Base-by-base conservation (phyloP, 2,797 vertebrate species). In the Myotis findleyi region DNA sequence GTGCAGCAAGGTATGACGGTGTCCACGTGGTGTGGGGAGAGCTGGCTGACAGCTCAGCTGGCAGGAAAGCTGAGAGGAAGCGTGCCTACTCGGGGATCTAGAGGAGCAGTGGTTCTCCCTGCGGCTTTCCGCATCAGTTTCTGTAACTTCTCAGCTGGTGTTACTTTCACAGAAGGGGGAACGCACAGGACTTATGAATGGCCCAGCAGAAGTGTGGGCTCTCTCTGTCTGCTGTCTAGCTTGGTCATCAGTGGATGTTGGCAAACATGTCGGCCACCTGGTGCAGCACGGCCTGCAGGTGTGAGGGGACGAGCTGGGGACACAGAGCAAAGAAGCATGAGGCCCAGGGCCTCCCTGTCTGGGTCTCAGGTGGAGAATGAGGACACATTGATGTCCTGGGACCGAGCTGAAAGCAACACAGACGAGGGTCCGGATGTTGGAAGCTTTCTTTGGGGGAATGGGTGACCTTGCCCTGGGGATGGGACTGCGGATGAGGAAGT, bases 21-120 rank as follows among this genome's bases (percentile, higher is more conserved):
- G 23, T 59, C 25, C 5, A 0, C 3, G 27, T n/a, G 27, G 21
- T 30, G 33, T 49, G 59, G 53, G 20, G 57, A 80, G 66, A 82
- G 6, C 18, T 17, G 5, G 2, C 30, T 13, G 53, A 17, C 23
- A 1, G 11, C 21, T n/a, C 38, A 5, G 33, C n/a, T 3, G 1
- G 17, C 11, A 47, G 72, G 44, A 51, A 12, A 20, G 38, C 57
- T 23, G 33, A 14, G 14, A 53, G 55, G 44, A 59, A 30, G 17
- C 11, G 0, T 1, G 38, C 13, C 11, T 21, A 5, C 27, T 30
- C 4, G 23, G 25, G 66, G 38, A 36, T 51, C 51, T 41, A 16
- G 11, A n/a, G 51, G 17, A 6, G n/a, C 33, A 14, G 3, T 2
- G 6, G 36, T 25, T 66, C 88, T 69, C 0, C 6, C 4, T 23